Percentiles rank a stretch among this genome's conserved stretches.
Conservation (phyloP, 2,888 invertebrate genomes). For the Drosophila infuscata region DNA sequence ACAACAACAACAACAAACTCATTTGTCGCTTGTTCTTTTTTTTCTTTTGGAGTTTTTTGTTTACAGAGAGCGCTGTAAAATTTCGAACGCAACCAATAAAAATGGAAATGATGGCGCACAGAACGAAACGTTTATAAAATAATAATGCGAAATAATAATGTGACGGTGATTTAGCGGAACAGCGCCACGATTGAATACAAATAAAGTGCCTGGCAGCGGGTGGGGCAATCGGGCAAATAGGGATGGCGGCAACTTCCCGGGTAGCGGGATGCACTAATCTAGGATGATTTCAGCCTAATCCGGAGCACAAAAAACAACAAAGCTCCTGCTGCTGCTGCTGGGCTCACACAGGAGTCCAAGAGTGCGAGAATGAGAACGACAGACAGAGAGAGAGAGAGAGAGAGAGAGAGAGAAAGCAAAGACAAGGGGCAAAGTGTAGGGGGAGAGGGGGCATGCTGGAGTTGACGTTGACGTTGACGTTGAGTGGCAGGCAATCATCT, state of each 20-base stretch:
- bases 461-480: conserved; percentile 55
- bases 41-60: conserved; percentile 38
- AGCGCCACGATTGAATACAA: conserved; percentile 83
- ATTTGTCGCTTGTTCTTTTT: conserved; percentile 42
- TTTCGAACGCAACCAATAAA: conserved; percentile 81
- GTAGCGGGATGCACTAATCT: conserved; percentile 77
- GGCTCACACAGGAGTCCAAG: conserved; percentile 3
- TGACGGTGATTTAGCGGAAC: conserved; percentile 83
- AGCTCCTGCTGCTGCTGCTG: conserved; percentile 11
- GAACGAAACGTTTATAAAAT: conserved; percentile 82
- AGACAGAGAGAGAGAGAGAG: conserved; percentile 3
- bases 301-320: conserved; percentile 67
- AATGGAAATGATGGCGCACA: conserved; percentile 79
- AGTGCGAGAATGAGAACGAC: conserved; percentile 1
- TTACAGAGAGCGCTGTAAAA: conserved; percentile 61
- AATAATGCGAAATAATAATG: conserved; percentile 83
- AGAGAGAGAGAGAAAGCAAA: neutral
- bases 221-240: conserved; percentile 9
- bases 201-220: conserved; percentile 68
- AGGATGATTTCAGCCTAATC: conserved; percentile 81
- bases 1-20: conserved; percentile 27
- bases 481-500: conserved; percentile 70
- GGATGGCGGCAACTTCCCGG: conserved; percentile 14
- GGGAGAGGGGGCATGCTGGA: conserved; percentile 13
- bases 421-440: conserved; percentile 3